These are phyloP conservation scores for Mamestra configurata DNA, from an alignment of 1,140 invertebrate genomes.

Conservation along the genomic window DNA sequence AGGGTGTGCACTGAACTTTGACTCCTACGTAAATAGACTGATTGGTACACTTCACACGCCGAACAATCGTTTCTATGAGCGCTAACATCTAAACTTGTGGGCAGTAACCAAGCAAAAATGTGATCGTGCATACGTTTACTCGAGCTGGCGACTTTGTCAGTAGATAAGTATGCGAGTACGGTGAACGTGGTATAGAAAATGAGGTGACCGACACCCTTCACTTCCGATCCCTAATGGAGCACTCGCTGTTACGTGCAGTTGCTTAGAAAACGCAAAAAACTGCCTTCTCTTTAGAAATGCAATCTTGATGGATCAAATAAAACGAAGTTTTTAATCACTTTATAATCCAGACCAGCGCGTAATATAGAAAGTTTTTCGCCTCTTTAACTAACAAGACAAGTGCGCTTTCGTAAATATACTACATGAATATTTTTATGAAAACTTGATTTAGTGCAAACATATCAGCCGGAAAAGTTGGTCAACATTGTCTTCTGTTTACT, in stretches of 20 bases:
- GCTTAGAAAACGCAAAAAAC: slow-evolving; percentile 44
- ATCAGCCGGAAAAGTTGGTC: neutral
- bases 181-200: slow-evolving; percentile 46
- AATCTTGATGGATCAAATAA: slow-evolving; percentile 18
- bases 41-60: slow-evolving; percentile 39
- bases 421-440: neutral
- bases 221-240: slow-evolving; percentile 50
- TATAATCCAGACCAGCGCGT: slow-evolving; percentile 11
- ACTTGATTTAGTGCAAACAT: slow-evolving; percentile 21
- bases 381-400: slow-evolving; percentile 6
- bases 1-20: slow-evolving; percentile 70
- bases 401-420: neutral
- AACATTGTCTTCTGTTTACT: neutral
- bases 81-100: slow-evolving; percentile 11
- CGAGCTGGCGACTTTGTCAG: slow-evolving; percentile 29
- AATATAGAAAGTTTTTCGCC: slow-evolving; percentile 12
- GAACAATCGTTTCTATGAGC: slow-evolving; percentile 2
- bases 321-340: slow-evolving; percentile 23
- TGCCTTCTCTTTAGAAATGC: slow-evolving; percentile 37
- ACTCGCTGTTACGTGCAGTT: slow-evolving; percentile 32
- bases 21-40: slow-evolving; percentile 66
- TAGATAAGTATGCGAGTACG: slow-evolving; percentile 28
- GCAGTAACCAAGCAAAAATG: slow-evolving; percentile 20
- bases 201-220: slow-evolving; percentile 52
- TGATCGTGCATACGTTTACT: slow-evolving; percentile 37